phyloP scores from a whole-genome alignment of 2,888 invertebrate species.

The Orgyia antiqua region DNA sequence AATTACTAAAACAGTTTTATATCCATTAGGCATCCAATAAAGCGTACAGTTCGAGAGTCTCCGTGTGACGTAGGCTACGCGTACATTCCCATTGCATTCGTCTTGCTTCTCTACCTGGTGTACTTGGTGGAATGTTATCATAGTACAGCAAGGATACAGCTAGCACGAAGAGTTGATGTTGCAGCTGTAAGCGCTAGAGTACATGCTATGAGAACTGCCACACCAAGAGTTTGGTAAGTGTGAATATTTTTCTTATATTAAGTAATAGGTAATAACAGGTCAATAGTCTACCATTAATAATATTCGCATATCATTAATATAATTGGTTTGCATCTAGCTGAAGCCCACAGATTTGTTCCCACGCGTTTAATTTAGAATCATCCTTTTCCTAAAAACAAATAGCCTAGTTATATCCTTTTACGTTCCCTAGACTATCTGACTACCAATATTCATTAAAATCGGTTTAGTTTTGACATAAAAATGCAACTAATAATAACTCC shows the following conservation, averaged over 20 bases:
- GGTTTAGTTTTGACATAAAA: too few species aligned
- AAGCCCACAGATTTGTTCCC: too few species aligned
- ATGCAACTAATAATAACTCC: too few species aligned
- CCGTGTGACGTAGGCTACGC: slow-evolving; percentile 90
- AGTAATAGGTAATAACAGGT: too few species aligned
- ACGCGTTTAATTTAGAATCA: too few species aligned
- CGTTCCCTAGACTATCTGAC: too few species aligned
- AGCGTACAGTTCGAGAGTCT: slow-evolving; percentile 80
- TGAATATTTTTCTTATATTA: slow-evolving; percentile 1
- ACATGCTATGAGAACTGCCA: slow-evolving; percentile 81
- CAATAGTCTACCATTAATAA: too few species aligned
- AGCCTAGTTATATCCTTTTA: too few species aligned
- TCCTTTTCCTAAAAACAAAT: too few species aligned
- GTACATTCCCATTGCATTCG: slow-evolving; percentile 89
- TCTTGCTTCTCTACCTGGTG: slow-evolving; percentile 86
- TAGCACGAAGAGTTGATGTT: slow-evolving; percentile 80
- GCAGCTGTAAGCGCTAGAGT: slow-evolving; percentile 82
- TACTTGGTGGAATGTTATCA: slow-evolving; percentile 92
- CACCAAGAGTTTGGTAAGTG: slow-evolving; percentile 86
- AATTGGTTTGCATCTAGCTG: too few species aligned
- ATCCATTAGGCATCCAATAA: slow-evolving; percentile 75
- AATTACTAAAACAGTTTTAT: slow-evolving; percentile 32
- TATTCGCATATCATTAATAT: too few species aligned
- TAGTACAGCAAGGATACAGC: slow-evolving; percentile 84
- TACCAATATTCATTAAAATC: too few species aligned